Evolutionary conservation across 1,140 invertebrate genomes (phyloP), one percentile per base, ranked within the genome.

Genomic region (Caenorhabditis inopinata): DNA sequence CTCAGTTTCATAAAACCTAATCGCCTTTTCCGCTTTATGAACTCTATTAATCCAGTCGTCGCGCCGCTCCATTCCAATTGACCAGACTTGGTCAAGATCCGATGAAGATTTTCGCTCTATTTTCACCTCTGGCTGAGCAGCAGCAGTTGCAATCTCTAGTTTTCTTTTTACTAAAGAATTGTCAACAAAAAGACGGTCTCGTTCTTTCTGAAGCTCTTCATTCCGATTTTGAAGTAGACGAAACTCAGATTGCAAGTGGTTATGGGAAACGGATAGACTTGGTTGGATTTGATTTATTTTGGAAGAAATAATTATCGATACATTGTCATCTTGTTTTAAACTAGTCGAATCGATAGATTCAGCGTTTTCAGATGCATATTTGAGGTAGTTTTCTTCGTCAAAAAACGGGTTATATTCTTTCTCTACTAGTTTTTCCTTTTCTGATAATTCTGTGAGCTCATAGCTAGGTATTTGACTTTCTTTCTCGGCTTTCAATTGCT

Each of bases 1-100:
- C 58, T 68, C 58, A 68, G 23, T 68, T 18, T 68, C 32, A 68
- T 68, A 68, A 21, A 68, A 68, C 9, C 58, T 38, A 23, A 68
- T 12, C 18, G 58, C 58, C 58, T 68, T 68, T 32, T 68, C 58
- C 32, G 58, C 58, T 1, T 42, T 42, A 29, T 68, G 32, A 1
- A 68, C 58, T 18, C 58, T 68, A 16, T 68, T 29, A 38, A 68
- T 18, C 58, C 58, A 68, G 3, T 68, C 58, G 21, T 68, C 58
- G 6, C 58, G 11, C 12, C 32, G 14, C n/a, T 68, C 58, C 58
- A 68, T 68, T 68, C 58, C 58, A 9, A 68, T 68, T 12, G 14
- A 1, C 58, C 58, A 68, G 5, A 68, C 11, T n/a, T 68, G 32
- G 38, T 68, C 58, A 18, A 68, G 5, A 68, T 68, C 58, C 12